Conservation (phyloP, 2,113 vertebrate genomes). For the Acanthochromis polyacanthus region DNA sequence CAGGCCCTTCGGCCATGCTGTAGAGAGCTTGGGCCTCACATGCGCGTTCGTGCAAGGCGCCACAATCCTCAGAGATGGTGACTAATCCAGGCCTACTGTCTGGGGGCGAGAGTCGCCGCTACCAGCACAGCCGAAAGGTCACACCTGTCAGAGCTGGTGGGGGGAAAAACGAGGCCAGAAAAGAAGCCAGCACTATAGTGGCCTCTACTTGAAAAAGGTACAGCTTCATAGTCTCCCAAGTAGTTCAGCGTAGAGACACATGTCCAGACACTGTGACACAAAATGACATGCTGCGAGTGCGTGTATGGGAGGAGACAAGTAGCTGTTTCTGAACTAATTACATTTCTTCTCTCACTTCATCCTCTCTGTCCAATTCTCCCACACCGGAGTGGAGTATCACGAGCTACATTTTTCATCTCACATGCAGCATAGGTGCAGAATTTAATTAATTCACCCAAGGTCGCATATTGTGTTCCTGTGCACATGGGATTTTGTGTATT, state of each 20-base stretch:
- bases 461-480: constrained; percentile 22
- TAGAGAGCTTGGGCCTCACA: constrained; percentile 64
- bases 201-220: constrained; percentile 50
- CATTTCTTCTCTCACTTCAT: constrained; percentile 28
- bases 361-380: neutral
- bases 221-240: constrained; percentile 32
- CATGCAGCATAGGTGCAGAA: constrained; percentile 18
- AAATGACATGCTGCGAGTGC: neutral
- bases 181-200: constrained; percentile 47
- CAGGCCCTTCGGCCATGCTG: constrained; percentile 73
- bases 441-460: constrained; percentile 46
- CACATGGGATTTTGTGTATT: constrained; percentile 13
- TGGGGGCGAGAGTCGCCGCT: constrained; percentile 66
- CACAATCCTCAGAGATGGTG: constrained; percentile 74
- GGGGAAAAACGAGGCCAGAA: constrained; percentile 33
- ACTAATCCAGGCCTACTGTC: constrained; percentile 78
- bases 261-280: constrained; percentile 20
- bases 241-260: constrained; percentile 29
- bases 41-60: constrained; percentile 62
- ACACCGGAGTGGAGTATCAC: neutral
- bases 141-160: constrained; percentile 76
- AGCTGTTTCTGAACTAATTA: constrained; percentile 36
- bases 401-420: constrained; percentile 10
- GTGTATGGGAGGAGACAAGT: neutral
- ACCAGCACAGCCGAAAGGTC: constrained; percentile 81